Percentiles rank a stretch among this genome's conserved stretches.
phyloP scores from a whole-genome alignment of 2,888 invertebrate genomes.

The Mechanitis messenoides region DNA sequence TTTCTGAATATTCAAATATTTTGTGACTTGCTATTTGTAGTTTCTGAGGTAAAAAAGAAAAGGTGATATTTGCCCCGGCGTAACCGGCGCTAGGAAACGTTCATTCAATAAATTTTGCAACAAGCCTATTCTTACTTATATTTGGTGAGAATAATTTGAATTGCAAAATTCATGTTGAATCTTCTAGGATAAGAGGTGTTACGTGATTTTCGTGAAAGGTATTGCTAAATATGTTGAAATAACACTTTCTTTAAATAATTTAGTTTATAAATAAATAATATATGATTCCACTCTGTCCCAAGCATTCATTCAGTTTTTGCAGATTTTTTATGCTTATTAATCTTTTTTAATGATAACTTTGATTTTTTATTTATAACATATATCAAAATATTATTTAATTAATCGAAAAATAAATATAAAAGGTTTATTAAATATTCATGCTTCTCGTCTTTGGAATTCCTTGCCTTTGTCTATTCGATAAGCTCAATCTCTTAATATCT shows the following conservation, averaged over 20 bases:
- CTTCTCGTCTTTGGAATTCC: too few species aligned
- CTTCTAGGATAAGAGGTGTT: neutral
- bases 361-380: too few species aligned
- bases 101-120: conserved; percentile 19
- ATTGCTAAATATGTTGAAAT: neutral
- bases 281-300: too few species aligned
- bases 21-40: conserved; percentile 12
- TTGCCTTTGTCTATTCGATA: too few species aligned
- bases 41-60: conserved; percentile 15
- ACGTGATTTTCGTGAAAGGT: neutral
- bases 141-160: conserved; percentile 16
- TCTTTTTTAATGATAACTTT: too few species aligned
- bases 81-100: conserved; percentile 12
- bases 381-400: too few species aligned
- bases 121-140: conserved; percentile 6
- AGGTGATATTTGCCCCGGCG: conserved; percentile 14
- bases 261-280: too few species aligned
- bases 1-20: neutral
- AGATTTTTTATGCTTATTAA: too few species aligned
- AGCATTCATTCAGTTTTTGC: too few species aligned
- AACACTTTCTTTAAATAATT: neutral
- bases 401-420: too few species aligned
- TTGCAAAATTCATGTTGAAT: neutral
- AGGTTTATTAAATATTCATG: too few species aligned
- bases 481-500: too few species aligned